Conservation (phyloP, 2,113 vertebrate genomes). For the Halichoerus grypus region DNA sequence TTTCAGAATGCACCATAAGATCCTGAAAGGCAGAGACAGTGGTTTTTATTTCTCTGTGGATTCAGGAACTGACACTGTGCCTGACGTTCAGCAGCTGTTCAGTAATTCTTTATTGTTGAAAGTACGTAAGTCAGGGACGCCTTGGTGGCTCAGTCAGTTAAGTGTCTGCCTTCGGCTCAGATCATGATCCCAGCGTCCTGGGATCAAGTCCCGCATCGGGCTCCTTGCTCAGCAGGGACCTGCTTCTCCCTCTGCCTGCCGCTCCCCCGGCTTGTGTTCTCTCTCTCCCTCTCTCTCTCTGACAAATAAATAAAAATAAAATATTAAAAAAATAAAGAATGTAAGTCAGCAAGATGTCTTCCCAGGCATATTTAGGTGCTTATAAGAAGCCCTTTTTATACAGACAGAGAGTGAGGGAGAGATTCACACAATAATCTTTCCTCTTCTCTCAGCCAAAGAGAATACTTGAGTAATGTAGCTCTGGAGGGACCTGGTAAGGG, state of each 20-base stretch:
- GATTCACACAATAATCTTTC: neutral
- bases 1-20: neutral
- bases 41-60: neutral
- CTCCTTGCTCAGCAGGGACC: no score
- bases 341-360: neutral
- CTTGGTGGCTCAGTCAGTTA: no score
- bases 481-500: neutral
- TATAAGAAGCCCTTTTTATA: neutral
- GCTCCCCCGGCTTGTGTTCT: no score
- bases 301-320: no score
- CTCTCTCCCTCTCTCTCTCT: no score
- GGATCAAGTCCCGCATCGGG: no score
- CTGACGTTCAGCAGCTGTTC: neutral
- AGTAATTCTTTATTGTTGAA: neutral
- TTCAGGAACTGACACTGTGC: neutral
- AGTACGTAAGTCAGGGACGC: neutral
- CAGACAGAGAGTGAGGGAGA: neutral
- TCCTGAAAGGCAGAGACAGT: neutral
- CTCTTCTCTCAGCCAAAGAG: neutral
- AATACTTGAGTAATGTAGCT: neutral
- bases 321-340: neutral
- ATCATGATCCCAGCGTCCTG: no score
- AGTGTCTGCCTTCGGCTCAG: no score
- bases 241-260: no score
- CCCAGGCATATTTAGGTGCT: neutral